Evolutionary conservation across 92 coral and sea anemone genomes (phyloP).

Genomic region (Pocillopora meandrina): DNA sequence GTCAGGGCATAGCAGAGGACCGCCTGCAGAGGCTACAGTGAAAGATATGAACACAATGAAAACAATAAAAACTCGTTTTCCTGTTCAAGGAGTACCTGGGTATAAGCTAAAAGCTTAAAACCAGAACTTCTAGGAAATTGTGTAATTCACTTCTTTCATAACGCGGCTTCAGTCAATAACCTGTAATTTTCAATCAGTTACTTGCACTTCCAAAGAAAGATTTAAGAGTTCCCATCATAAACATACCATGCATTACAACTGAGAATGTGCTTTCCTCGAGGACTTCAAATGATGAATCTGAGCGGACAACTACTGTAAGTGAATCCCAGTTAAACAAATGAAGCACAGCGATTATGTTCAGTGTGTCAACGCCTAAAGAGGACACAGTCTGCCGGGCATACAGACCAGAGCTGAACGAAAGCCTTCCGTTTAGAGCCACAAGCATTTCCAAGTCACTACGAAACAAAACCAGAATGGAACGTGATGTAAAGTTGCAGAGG

Average conservation of each 20-base stretch:
- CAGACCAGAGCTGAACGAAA: constrained; percentile 53
- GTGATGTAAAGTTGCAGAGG: neutral
- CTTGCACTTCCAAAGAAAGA: neutral
- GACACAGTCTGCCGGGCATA: constrained; percentile 37
- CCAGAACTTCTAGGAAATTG: no score
- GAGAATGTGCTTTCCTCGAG: constrained; percentile 54
- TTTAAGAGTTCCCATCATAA: neutral
- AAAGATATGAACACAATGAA: neutral
- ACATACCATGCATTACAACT: constrained; percentile 49
- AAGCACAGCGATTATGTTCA: constrained; percentile 44
- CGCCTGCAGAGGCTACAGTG: constrained; percentile 24
- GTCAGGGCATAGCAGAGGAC: constrained; percentile 48
- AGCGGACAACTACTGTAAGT: constrained; percentile 46
- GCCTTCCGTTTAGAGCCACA: constrained; percentile 47
- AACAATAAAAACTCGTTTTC: neutral
- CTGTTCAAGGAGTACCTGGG: neutral
- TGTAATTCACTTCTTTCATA: no score
- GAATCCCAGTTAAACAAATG: constrained; percentile 56
- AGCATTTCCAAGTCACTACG: constrained; percentile 49
- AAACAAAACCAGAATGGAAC: neutral
- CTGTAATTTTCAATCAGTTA: neutral
- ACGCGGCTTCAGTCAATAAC: neutral
- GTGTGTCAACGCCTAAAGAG: constrained; percentile 31
- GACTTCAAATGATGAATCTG: constrained; percentile 23
- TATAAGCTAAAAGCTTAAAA: no score